A percentile compares a stretch with the other conserved stretches of the same genome.
These are phyloP conservation scores for Pituophis catenifer DNA, from an alignment of 2,113 vertebrate species.

Conservation along the genomic window DNA sequence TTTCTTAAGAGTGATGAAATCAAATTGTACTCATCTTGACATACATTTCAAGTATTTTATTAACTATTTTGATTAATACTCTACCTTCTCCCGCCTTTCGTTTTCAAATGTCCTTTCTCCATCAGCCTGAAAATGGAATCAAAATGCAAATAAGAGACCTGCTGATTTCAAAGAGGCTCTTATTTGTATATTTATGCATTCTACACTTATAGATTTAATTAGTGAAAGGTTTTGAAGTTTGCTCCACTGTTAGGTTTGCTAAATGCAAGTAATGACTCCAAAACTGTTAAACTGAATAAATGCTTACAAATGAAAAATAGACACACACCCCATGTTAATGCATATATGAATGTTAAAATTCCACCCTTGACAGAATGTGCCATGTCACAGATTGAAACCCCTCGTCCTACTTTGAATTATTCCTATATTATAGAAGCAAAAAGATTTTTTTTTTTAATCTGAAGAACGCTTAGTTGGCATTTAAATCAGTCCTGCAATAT, in stretches of 20 bases:
- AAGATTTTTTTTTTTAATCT: background rate
- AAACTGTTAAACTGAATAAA: constrained; percentile 44
- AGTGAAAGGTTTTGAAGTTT: constrained; percentile 8
- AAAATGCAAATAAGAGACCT: constrained; percentile 6
- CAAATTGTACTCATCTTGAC: background rate
- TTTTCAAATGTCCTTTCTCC: background rate
- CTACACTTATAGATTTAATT: background rate
- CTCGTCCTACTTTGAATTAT: background rate
- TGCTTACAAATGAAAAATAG: constrained; percentile 40
- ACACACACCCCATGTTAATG: background rate
- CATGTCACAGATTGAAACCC: background rate
- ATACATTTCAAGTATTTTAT: constrained; percentile 3
- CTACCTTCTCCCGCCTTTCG: background rate
- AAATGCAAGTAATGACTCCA: constrained; percentile 9
- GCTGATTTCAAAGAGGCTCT: constrained; percentile 25
- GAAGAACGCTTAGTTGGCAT: background rate
- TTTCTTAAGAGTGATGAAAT: background rate
- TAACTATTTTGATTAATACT: constrained; percentile 7
- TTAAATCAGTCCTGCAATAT: background rate
- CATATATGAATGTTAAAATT: background rate
- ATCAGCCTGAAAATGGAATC: background rate
- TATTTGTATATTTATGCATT: background rate
- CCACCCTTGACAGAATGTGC: background rate
- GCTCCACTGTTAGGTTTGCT: background rate
- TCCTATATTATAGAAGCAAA: background rate